These are phyloP conservation scores for Hozukius guyotensis DNA, from an alignment of 2,797 vertebrate species.

Conservation along the genomic window DNA sequence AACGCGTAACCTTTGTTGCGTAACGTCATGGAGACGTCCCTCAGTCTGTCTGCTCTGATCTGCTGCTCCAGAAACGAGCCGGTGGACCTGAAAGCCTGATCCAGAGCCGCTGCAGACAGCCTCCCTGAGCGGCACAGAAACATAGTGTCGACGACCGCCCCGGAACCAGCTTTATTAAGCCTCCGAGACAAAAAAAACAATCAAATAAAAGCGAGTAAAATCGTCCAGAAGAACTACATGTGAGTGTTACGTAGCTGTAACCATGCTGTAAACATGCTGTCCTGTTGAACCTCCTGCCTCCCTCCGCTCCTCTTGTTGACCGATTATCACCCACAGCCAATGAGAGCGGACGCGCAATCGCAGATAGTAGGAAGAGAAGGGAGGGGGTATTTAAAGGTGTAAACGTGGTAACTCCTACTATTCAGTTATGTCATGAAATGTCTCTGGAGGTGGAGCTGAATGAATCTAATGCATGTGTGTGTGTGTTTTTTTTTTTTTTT, in stretches of 20 bases:
- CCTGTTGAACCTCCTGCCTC: conserved; percentile 26
- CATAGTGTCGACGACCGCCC: conserved; percentile 49
- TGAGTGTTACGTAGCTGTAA: neutral
- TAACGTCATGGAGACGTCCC: conserved; percentile 51
- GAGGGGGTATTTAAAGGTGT: conserved; percentile 72
- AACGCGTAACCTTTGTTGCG: conserved; percentile 22
- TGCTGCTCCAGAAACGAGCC: conserved; percentile 42
- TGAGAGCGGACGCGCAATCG: conserved; percentile 66
- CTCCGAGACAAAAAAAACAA: neutral
- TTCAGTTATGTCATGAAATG: neutral
- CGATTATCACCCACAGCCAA: conserved; percentile 67
- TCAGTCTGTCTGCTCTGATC: conserved; percentile 35
- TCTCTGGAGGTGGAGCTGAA: neutral
- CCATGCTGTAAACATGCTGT: conserved; percentile 70
- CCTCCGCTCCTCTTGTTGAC: conserved; percentile 28
- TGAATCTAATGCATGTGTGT: no score
- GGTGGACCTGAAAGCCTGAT: conserved; percentile 35
- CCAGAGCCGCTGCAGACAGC: conserved; percentile 43
- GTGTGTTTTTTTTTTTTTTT: neutral
- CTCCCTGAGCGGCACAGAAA: conserved; percentile 50
- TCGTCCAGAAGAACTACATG: neutral
- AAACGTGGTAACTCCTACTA: conserved; percentile 25
- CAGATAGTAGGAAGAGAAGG: conserved; percentile 47
- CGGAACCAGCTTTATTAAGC: neutral
- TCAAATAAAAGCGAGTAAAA: neutral